Evolutionary conservation across 2,113 vertebrate genomes (phyloP), one percentile per base, ranked within the genome.

Genomic region (Merops nubicus): DNA sequence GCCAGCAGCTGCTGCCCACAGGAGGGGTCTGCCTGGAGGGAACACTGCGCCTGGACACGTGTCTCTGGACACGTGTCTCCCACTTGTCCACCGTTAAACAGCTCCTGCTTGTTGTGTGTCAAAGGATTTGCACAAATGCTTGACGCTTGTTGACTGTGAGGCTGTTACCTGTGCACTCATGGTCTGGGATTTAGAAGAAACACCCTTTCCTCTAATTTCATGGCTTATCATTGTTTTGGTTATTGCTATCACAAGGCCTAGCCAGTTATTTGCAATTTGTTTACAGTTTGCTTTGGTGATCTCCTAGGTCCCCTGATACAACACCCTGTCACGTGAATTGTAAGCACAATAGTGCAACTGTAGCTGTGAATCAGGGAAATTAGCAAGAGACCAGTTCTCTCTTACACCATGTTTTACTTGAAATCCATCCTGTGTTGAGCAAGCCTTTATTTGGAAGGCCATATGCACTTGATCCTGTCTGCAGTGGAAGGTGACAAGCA

Each of bases 1-100:
- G 16, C 13, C 18, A 11, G 14, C 2, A 2, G n/a, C 28, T 75
- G 21, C 23, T 84, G 64, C 33, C 12, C 1, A 1, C 8, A 38
- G 43, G n/a, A 69, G 9, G 6, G 4, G 2, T 57, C 23, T 86
- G 20, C 36, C 18, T 2, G 4, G 28, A 36, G 5, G 8, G 4
- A 1, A 45, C 3, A 1, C 45, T 34, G n/a, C 3, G 0, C 17
- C 26, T 43, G 56, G 36, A 53, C 15, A 13, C 0, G 0, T 25
- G 6, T n/a, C n/a, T n/a, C n/a, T n/a, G n/a, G n/a, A n/a, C n/a
- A n/a, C 34, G 8, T 45, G 12, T 72, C 38, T 93, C 15, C 34
- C 8, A 0, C 0, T 3, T 51, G 43, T 47, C 15, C 0, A 0
- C 7, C n/a, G 57, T 21, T 1, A 2, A 89, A 29, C 11, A 40